Evolutionary conservation across 2,888 invertebrate genomes (phyloP).

Genomic region (Microchrysa polita): DNA sequence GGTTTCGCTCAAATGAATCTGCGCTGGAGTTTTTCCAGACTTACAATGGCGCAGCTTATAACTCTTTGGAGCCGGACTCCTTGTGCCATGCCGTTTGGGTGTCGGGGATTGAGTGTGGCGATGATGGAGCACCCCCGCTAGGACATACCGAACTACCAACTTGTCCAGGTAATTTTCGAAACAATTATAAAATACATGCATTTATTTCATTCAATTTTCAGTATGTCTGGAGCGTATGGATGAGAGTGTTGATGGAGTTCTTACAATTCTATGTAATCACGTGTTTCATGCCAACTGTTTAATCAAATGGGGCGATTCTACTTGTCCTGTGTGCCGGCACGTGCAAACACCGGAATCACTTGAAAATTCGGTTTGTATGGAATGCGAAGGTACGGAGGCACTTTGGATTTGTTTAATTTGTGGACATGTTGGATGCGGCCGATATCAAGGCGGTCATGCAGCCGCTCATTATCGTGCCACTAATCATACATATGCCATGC

Average conservation of each 20-base stretch:
- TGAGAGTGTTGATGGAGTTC: slow-evolving; percentile 96
- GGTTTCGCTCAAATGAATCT: slow-evolving; percentile 76
- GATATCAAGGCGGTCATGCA: slow-evolving; percentile 91
- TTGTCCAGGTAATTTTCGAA: slow-evolving; percentile 89
- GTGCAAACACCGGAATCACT: slow-evolving; percentile 70
- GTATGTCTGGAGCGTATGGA: slow-evolving; percentile 89
- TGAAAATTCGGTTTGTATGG: slow-evolving; percentile 70
- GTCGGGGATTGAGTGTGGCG: slow-evolving; percentile 86
- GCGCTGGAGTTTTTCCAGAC: slow-evolving; percentile 92
- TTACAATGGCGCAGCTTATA: slow-evolving; percentile 93
- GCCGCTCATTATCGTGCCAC: slow-evolving; percentile 95
- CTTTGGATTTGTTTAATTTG: slow-evolving; percentile 99
- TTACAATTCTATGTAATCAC: slow-evolving; percentile 98
- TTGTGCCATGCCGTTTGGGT: slow-evolving; percentile 96
- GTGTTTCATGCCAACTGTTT: slow-evolving; percentile 96
- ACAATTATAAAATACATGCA: neutral
- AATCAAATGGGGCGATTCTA: slow-evolving; percentile 95
- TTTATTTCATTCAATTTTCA: slow-evolving; percentile 22
- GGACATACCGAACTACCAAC: slow-evolving; percentile 95
- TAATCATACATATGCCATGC: slow-evolving; percentile 96
- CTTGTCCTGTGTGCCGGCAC: slow-evolving; percentile 95
- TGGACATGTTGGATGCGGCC: slow-evolving; percentile 97
- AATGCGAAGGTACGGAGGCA: slow-evolving; percentile 74
- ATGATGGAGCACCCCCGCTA: slow-evolving; percentile 75
- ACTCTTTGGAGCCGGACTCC: slow-evolving; percentile 90